A percentile compares a stretch with the other conserved stretches of the same genome.
Conservation (phyloP, 2,797 vertebrate genomes). For the Tarsius wallacei region DNA sequence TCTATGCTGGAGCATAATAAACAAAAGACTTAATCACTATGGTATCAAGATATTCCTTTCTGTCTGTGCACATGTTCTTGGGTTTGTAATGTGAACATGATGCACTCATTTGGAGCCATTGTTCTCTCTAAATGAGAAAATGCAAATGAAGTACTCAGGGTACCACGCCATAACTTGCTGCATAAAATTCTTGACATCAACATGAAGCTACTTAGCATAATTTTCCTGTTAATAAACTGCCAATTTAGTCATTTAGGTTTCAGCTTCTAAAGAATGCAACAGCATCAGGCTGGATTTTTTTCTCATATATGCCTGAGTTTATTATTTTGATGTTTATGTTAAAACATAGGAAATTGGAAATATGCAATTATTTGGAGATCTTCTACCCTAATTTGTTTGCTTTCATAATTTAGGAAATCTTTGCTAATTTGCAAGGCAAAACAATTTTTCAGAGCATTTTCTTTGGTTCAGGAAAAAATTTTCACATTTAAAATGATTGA, state of each 20-base stretch:
- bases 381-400: slow-evolving; percentile 82
- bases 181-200: slow-evolving; percentile 93
- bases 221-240: slow-evolving; percentile 96
- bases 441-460: slow-evolving; percentile 6
- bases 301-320: slow-evolving; percentile 80
- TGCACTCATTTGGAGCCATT: slow-evolving; percentile 92
- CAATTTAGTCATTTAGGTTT: slow-evolving; percentile 95
- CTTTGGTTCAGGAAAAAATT: slow-evolving; percentile 5
- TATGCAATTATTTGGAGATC: slow-evolving; percentile 83
- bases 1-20: slow-evolving; percentile 79
- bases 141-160: slow-evolving; percentile 91
- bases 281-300: slow-evolving; percentile 69
- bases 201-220: slow-evolving; percentile 94
- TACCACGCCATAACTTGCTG: slow-evolving; percentile 85
- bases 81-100: slow-evolving; percentile 86
- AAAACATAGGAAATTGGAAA: slow-evolving; percentile 85
- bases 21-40: slow-evolving; percentile 84
- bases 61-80: slow-evolving; percentile 85
- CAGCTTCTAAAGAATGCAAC: slow-evolving; percentile 72
- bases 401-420: slow-evolving; percentile 79
- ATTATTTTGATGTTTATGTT: slow-evolving; percentile 86
- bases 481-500: slow-evolving; percentile 53
- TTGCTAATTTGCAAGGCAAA: slow-evolving; percentile 83
- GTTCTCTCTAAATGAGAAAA: slow-evolving; percentile 93
- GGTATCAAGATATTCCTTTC: slow-evolving; percentile 84